A percentile compares a stretch with the other conserved stretches of the same genome.
phyloP scores from a whole-genome alignment of 2,797 vertebrate genomes.

The Syngnathus acus region DNA sequence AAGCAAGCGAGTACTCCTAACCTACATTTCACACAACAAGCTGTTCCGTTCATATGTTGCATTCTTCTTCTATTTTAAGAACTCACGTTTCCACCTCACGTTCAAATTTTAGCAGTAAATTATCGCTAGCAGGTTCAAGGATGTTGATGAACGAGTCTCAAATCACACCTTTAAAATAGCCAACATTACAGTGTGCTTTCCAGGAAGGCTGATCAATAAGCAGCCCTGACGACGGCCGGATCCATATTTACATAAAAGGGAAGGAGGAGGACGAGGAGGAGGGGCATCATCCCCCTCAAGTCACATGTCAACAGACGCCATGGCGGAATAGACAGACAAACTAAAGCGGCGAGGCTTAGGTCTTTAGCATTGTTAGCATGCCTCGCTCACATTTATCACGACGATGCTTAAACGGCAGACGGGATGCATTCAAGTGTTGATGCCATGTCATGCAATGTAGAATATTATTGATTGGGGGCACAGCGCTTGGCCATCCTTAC shows the following conservation, averaged over 20 bases:
- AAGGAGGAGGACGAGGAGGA: constrained; percentile 17
- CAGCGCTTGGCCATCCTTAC: not conserved
- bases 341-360: not conserved
- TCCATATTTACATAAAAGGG: constrained; percentile 68
- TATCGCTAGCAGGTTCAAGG: no score
- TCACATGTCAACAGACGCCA: constrained; percentile 50
- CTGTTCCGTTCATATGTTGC: not conserved
- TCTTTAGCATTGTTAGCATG: not conserved
- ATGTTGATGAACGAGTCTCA: no score
- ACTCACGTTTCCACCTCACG: no score
- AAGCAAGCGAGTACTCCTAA: constrained; percentile 56
- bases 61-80: no score
- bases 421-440: not conserved
- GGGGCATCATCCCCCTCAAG: constrained; percentile 53
- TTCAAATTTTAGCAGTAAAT: no score
- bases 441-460: not conserved
- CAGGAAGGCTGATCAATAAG: constrained; percentile 69
- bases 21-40: constrained; percentile 50
- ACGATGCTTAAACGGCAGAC: not conserved
- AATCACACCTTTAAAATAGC: no score
- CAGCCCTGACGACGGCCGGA: constrained; percentile 61
- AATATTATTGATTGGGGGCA: not conserved
- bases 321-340: constrained; percentile 11
- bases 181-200: constrained; percentile 26
- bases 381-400: not conserved